A percentile compares a stretch with the other conserved stretches of the same genome.
phyloP scores from a whole-genome alignment of 35 echinoderm and acorn worm genomes.

The Amphiura filiformis region DNA sequence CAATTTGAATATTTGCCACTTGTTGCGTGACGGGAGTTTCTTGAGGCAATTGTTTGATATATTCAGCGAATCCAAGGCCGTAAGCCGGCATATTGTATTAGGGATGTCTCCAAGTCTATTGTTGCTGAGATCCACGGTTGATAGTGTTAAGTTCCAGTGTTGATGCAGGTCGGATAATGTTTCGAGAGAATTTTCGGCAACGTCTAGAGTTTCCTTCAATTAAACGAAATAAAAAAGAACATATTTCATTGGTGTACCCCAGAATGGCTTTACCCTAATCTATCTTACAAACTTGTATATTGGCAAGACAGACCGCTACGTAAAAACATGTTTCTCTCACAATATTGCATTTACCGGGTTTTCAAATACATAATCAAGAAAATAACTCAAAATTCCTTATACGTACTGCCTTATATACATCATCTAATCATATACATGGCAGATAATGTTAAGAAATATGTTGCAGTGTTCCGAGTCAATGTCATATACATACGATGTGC shows the following conservation, averaged over 20 bases:
- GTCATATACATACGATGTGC: no score
- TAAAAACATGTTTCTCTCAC: no score
- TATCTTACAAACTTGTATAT: neutral
- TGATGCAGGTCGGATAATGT: conserved; percentile 36
- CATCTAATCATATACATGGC: neutral
- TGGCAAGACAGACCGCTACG: neutral
- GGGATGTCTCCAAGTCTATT: conserved; percentile 53
- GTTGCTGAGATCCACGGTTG: conserved; percentile 28
- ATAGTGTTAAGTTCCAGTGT: conserved; percentile 40
- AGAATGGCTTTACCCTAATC: neutral
- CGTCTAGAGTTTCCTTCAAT: conserved; percentile 43
- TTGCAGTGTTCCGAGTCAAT: no score
- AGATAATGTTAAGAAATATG: no score
- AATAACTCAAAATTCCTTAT: neutral
- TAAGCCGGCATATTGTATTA: conserved; percentile 42
- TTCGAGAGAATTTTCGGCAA: conserved; percentile 13
- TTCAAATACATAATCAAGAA: neutral
- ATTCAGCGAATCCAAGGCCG: conserved; percentile 27
- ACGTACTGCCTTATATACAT: neutral
- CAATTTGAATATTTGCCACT: conserved; percentile 35
- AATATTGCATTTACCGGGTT: neutral
- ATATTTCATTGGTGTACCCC: neutral
- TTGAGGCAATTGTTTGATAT: conserved; percentile 37
- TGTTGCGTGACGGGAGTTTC: conserved; percentile 10
- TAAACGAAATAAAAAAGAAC: neutral